A percentile compares a stretch with the other conserved stretches of the same genome.
These are phyloP conservation scores for Oligia strigilis DNA, from an alignment of 2,888 invertebrate species.

Conservation along the genomic window DNA sequence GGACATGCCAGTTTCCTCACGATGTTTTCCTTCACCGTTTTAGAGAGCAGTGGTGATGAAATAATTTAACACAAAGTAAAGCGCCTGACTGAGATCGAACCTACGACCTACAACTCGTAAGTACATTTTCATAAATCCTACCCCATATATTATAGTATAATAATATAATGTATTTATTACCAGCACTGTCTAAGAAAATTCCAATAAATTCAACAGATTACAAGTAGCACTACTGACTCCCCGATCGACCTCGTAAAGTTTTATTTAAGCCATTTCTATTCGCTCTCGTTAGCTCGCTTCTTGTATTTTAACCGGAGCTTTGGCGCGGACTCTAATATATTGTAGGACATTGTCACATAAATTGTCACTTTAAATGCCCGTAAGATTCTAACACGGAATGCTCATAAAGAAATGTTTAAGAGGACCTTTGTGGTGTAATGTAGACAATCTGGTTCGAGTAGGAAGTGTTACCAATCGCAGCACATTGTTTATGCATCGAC, in stretches of 20 bases:
- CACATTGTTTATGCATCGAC: constrained; percentile 61
- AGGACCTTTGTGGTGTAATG: constrained; percentile 62
- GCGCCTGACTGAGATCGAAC: neutral
- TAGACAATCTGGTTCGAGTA: constrained; percentile 63
- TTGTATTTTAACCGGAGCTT: constrained; percentile 73
- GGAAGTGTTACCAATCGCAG: constrained; percentile 68
- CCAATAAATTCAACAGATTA: constrained; percentile 49
- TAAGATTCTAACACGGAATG: constrained; percentile 69
- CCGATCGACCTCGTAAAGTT: constrained; percentile 69
- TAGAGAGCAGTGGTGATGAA: neutral
- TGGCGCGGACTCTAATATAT: constrained; percentile 75
- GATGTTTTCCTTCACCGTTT: neutral
- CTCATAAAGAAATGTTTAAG: constrained; percentile 71
- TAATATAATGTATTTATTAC: constrained; percentile 4
- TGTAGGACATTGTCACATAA: constrained; percentile 80
- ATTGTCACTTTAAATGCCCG: constrained; percentile 79
- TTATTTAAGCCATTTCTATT: constrained; percentile 73
- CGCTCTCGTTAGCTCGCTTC: constrained; percentile 69
- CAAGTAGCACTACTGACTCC: constrained; percentile 55
- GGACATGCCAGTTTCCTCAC: neutral
- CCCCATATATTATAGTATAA: too few relatives aligned
- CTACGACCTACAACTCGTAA: neutral
- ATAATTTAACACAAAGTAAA: neutral
- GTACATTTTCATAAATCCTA: neutral
- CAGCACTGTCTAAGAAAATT: constrained; percentile 7